Evolutionary conservation across 2,888 invertebrate genomes (phyloP).

Genomic region (Sminthurides aquaticus): DNA sequence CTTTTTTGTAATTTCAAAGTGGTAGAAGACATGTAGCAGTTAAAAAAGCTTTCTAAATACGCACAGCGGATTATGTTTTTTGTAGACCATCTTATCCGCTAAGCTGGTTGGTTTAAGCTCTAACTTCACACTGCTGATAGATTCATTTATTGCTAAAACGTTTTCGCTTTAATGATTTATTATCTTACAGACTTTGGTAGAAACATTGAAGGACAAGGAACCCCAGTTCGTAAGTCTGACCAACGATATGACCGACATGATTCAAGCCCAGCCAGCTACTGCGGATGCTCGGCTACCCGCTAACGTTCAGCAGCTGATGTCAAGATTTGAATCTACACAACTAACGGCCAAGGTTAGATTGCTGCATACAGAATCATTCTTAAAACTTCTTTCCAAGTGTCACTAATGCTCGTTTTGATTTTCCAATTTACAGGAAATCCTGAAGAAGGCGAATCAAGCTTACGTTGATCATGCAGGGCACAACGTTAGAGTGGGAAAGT

Average conservation of each 20-base stretch:
- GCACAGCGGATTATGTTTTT: no score
- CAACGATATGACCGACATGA: constrained; percentile 75
- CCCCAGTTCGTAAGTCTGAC: constrained; percentile 77
- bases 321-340: constrained; percentile 81
- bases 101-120: no score
- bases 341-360: constrained; percentile 68
- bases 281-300: constrained; percentile 80
- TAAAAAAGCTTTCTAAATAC: no score
- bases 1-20: no score
- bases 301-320: constrained; percentile 80
- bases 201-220: constrained; percentile 73
- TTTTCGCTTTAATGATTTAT: no score
- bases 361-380: neutral
- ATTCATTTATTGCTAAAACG: no score
- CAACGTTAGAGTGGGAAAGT: constrained; percentile 74
- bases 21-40: no score
- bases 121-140: no score
- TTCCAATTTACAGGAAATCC: constrained; percentile 63
- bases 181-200: constrained; percentile 63
- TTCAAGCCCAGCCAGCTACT: constrained; percentile 55
- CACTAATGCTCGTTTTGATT: no score
- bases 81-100: no score
- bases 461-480: constrained; percentile 71
- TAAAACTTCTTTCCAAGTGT: neutral
- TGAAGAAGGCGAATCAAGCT: constrained; percentile 86